These are phyloP conservation scores for Patella caerulea DNA, from an alignment of 2,888 invertebrate genomes.

Conservation along the genomic window DNA sequence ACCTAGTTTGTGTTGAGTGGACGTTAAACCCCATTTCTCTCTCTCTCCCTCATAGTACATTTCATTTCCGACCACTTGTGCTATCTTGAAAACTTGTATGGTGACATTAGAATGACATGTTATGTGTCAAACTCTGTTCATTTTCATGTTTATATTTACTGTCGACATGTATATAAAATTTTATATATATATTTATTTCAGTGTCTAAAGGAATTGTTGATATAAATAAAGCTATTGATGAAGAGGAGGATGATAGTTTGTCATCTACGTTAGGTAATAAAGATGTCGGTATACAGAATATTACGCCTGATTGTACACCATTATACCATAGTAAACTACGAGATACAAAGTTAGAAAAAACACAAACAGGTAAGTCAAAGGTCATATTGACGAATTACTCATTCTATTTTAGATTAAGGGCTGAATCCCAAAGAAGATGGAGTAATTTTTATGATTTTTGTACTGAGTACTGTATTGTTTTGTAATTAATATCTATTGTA, in stretches of 20 bases:
- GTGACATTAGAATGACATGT: not conserved
- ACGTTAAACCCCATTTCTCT: no score
- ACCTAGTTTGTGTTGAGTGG: no score
- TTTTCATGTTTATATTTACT: no score
- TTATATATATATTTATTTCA: constrained; percentile 34
- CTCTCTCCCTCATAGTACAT: no score
- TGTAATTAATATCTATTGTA: no score
- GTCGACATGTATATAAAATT: no score
- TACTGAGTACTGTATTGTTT: no score
- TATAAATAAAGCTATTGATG: constrained; percentile 61
- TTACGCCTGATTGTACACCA: constrained; percentile 59
- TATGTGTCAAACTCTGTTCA: no score
- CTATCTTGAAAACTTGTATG: not conserved
- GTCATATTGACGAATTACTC: not conserved
- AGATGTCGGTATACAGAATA: constrained; percentile 56
- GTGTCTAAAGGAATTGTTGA: constrained; percentile 64
- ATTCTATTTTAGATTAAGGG: no score
- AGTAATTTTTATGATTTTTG: no score
- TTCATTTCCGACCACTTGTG: not conserved
- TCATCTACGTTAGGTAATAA: constrained; percentile 47
- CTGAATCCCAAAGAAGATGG: no score
- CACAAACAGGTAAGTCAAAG: constrained; percentile 42
- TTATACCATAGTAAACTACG: constrained; percentile 59
- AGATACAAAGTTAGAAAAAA: constrained; percentile 43
- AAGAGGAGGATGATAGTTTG: constrained; percentile 61